Evolutionary conservation across 2,888 invertebrate genomes (phyloP), one percentile per base, ranked within the genome.

Genomic region (Mythimna albipuncta): DNA sequence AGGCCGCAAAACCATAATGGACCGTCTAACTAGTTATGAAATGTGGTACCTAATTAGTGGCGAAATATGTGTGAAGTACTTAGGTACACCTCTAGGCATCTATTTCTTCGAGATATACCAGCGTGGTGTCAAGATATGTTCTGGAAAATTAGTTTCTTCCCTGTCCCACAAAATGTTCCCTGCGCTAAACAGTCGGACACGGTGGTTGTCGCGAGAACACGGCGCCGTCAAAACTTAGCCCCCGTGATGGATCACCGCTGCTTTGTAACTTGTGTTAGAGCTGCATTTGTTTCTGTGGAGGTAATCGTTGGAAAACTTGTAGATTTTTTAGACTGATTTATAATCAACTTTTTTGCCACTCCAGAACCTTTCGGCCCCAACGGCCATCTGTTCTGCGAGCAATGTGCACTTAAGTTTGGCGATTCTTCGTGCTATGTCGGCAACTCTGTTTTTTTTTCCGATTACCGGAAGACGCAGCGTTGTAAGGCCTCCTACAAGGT

Each of bases 161-260:
- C n/a, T 26, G 35, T 32, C 21, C 2, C n/a, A 52, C 59, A 32
- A 63, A 59, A 68, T 44, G 26, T 44, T 50, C 57, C 58, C 63
- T 35, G 32, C 69, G 64, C 76, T 83, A 81, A 85, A 79, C 79
- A 79, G 69, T 79, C 73, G 79, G 59, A 81, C 80, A 74, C 50
- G 72, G 61, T 64, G 65, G 58, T 41, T 72, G 83, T 77, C 84
- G 52, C 52, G 58, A 38, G 67, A 71, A 84, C 80, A 79, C 75
- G 69, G 52, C 66, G 79, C 50, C 68, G 80, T 79, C 76, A 67
- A 74, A 85, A 86, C 76, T 85, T 77, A 73, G 54, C 52, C 52
- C 63, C 13, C 59, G 21, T 86, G 88, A 87, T 87, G 78, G 86
- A 87, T 87, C 77, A 75, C 74, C 72, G 52, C 44, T 52, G 63